Base-by-base conservation (phyloP, 2,113 vertebrate genomes). In the Microcebus murinus region DNA sequence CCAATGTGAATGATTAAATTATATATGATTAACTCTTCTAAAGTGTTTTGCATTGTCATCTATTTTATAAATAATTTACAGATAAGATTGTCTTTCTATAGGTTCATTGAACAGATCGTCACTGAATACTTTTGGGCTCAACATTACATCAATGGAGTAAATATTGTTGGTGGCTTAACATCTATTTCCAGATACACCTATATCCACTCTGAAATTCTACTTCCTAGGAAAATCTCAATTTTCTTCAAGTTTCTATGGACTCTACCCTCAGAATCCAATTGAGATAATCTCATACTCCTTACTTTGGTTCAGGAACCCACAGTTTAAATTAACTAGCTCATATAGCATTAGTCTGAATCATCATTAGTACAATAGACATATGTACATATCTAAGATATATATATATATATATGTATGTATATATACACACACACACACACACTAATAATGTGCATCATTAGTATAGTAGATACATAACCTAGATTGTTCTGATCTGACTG, bases 41-140 rank as follows among this genome's bases (percentile, higher is more conserved):
- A 93, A 83, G 63, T 86, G 71, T 90, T 92, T 80, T 23, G 74
- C 39, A 74, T 85, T 82, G 29, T 73, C 36, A 70, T 45, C 11
- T 92, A 57, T 25, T 90, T 83, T 55, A 94, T n/a, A 94, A 76
- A 89, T 31, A 76, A 5, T 31, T 92, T 96, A 1, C 31, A 83
- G 50, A 71, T 63, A 77, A 93, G 34, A 76, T 17, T 29, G 13
- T 36, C 15, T 84, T 80, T 55, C 27, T 73, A 55, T 73, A 85
- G 27, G 2, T 12, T 90, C 55, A 82, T 0, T 94, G 63, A 83
- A 86, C 25, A 90, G 94, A 85, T 76, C 93, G 59, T 82, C 82
- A 45, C 12, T 87, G 36, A 68, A 13, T 48, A 79, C 81, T 6
- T 84, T 82, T 73, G 27, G 36, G n/a, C 0, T 27, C n/a, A 76